Evolutionary conservation across 2,888 invertebrate genomes (phyloP).

Genomic region (Lepidochitona cinerea): DNA sequence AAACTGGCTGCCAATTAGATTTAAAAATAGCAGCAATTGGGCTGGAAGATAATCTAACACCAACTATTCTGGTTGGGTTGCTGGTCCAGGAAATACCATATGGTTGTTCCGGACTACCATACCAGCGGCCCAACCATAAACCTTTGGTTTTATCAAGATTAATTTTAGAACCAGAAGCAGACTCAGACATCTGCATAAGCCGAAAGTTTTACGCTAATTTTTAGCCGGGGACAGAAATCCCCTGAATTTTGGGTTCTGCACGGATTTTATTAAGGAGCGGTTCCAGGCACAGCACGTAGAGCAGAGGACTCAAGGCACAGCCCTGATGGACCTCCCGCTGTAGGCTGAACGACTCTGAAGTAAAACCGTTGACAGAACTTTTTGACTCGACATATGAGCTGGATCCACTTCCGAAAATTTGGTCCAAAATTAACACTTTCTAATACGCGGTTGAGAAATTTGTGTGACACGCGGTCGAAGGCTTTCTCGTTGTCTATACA

Average conservation of each 20-base stretch:
- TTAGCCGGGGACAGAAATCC: constrained; percentile 19
- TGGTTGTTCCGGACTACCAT: background rate
- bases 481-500: constrained; percentile 42
- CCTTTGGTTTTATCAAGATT: constrained; percentile 30
- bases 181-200: constrained; percentile 15
- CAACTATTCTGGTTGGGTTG: background rate
- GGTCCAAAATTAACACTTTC: constrained; percentile 32
- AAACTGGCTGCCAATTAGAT: background rate
- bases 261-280: background rate
- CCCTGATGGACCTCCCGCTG: background rate
- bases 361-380: background rate
- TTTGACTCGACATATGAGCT: background rate
- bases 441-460: constrained; percentile 32
- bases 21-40: background rate
- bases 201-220: constrained; percentile 8
- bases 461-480: constrained; percentile 37
- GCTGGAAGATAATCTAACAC: background rate
- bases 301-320: background rate
- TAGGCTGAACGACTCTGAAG: background rate
- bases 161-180: constrained; percentile 25
- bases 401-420: constrained; percentile 32
- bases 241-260: constrained; percentile 11
- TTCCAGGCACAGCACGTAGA: background rate
- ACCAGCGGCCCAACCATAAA: constrained; percentile 31
- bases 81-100: background rate